Conservation (phyloP, 2,113 vertebrate species). For the Camelus bactrianus region DNA sequence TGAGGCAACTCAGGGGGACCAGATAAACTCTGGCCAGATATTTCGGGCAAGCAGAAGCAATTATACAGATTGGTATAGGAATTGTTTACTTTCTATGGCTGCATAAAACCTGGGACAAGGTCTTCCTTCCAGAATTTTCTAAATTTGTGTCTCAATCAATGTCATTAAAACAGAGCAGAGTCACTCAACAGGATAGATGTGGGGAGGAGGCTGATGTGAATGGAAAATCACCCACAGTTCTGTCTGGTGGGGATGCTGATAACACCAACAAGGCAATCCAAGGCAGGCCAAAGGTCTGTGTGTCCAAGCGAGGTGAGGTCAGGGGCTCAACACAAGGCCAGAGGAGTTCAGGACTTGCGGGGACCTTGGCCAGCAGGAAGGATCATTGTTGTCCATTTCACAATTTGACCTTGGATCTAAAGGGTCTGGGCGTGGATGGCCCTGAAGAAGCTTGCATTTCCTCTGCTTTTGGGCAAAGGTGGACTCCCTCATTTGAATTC, state of each 20-base stretch:
- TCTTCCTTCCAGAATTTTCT: neutral
- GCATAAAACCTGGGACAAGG: neutral
- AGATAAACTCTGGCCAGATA: neutral
- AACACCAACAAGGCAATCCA: neutral
- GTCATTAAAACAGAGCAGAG: conserved; percentile 6
- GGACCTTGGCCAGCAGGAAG: neutral
- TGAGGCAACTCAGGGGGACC: neutral
- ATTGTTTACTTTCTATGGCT: neutral
- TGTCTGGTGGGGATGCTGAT: too few relatives aligned
- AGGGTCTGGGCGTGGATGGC: neutral
- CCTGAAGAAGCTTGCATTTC: neutral
- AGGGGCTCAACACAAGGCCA: neutral
- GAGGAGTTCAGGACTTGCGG: neutral
- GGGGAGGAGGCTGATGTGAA: neutral
- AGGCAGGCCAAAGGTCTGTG: conserved; percentile 48
- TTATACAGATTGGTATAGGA: neutral
- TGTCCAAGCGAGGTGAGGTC: neutral
- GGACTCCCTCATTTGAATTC: neutral
- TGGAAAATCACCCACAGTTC: neutral
- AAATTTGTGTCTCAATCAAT: neutral
- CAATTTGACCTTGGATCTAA: neutral
- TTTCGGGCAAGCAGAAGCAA: neutral
- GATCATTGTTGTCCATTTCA: neutral
- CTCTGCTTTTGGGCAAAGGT: neutral
- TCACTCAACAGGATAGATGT: neutral